Evolutionary conservation across 1,140 invertebrate genomes (phyloP).

Genomic region (Drosophila fuyamai): DNA sequence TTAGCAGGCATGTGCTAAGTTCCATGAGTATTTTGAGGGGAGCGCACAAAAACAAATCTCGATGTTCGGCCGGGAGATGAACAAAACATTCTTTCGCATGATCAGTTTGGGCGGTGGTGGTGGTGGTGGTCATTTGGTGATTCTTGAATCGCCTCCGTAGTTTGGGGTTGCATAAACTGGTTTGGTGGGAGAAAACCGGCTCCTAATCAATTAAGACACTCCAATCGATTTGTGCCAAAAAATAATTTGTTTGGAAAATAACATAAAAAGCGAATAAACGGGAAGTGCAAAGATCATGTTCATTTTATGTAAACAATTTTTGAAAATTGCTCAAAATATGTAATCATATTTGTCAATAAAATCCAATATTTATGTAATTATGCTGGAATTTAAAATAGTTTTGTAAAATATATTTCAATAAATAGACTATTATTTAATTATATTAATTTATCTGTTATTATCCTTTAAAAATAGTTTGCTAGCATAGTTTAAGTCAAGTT

Average conservation of each 20-base stretch:
- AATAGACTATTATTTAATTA: no score
- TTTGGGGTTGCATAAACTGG: slow-evolving; percentile 48
- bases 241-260: slow-evolving; percentile 22
- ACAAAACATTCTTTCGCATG: slow-evolving; percentile 74
- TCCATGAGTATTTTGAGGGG: slow-evolving; percentile 63
- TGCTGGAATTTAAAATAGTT: no score
- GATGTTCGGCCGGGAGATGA: slow-evolving; percentile 34
- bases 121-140: neutral
- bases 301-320: slow-evolving; percentile 8
- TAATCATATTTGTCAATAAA: no score
- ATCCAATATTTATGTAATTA: no score
- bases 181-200: slow-evolving; percentile 40
- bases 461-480: no score
- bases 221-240: slow-evolving; percentile 18
- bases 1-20: slow-evolving; percentile 78
- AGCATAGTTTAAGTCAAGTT: no score
- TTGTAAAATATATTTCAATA: no score
- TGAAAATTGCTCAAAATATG: neutral
- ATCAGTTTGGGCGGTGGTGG: slow-evolving; percentile 56
- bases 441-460: no score
- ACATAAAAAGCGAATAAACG: slow-evolving; percentile 4
- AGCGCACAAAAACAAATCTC: slow-evolving; percentile 37
- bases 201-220: slow-evolving; percentile 31
- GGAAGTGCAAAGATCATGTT: neutral
- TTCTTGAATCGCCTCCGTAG: slow-evolving; percentile 16